Evolutionary conservation across 2,113 vertebrate species (phyloP).

Genomic region (Amblyopsis rosae): DNA sequence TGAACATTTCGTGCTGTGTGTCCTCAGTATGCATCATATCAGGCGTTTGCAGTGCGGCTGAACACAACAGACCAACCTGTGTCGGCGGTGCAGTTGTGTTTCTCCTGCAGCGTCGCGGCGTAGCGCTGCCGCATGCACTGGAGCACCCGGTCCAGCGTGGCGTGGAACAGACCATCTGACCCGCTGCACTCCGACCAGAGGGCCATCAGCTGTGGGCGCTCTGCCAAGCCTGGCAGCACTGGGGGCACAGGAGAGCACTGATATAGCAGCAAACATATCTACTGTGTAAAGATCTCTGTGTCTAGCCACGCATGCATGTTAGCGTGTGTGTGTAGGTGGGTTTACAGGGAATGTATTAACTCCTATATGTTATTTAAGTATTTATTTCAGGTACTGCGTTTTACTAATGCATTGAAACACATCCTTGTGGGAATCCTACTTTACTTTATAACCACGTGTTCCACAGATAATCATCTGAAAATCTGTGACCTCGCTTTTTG

Average conservation of each 20-base stretch:
- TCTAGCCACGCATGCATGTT: no score
- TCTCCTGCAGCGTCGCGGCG: constrained; percentile 78
- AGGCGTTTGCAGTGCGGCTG: no score
- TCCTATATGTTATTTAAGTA: no score
- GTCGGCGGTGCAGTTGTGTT: constrained; percentile 80
- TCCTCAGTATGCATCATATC: no score
- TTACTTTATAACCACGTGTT: no score
- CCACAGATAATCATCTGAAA: no score
- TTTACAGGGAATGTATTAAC: not conserved
- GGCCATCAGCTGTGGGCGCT: constrained; percentile 82
- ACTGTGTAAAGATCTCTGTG: not conserved
- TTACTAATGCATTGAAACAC: no score
- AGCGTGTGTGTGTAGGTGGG: not conserved
- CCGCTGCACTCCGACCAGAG: constrained; percentile 92
- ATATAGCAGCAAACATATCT: constrained; percentile 10
- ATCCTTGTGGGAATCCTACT: no score
- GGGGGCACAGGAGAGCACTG: not conserved
- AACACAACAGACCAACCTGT: constrained; percentile 73
- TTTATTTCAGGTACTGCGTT: no score
- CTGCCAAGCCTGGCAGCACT: constrained; percentile 88
- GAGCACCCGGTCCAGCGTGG: constrained; percentile 84
- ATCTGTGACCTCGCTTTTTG: no score
- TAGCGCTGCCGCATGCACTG: constrained; percentile 84
- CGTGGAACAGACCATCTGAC: constrained; percentile 85
- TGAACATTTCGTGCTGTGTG: no score